Evolutionary conservation across 2,888 invertebrate genomes (phyloP), one percentile per base, ranked within the genome.

Genomic region (Agrochola lychnidis): DNA sequence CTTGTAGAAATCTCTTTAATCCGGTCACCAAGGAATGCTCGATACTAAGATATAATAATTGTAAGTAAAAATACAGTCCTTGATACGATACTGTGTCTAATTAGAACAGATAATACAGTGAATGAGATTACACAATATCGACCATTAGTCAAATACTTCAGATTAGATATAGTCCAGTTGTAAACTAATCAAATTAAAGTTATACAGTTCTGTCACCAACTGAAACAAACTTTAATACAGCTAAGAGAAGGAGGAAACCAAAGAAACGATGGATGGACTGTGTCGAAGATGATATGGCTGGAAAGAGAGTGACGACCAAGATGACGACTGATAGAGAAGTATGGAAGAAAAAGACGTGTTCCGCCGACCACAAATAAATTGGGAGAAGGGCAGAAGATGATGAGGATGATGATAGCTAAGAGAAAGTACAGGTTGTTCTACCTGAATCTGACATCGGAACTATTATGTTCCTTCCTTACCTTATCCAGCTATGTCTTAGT

Each of bases 71-170:
- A 71, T 7, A 30, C 45, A 64, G 78, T 56, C 87, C 80, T 88
- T 87, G 87, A 76, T 84, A 76, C 62, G 87, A 76, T 84, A 76
- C 62, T 76, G 61, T 76, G 76, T 81, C 48, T 79, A 85, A 82
- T 87, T 84, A 67, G 77, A 72, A 45, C 72, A 82, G 78, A 81
- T 87, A 87, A 42, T 45, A 73, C 51, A 56, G 9, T 74, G 45
- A 83, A 76, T 75, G 36, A 73, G 66, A 69, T 88, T 73, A 84
- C 74, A 73, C 79, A 79, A 79, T 84, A 80, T 69, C 78, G n/a
- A 14, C 70, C 53, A 75, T 66, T 66, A 61, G 64, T 42, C 4
- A 72, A 78, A 67, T 75, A 79, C 63, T 80, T 69, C 36, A 79
- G 78, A 88, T 82, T 53, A 80, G 76, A 88, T 80, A 74, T 0